phyloP scores from a whole-genome alignment of 2,113 vertebrate genomes.

The Sterna hirundo region DNA sequence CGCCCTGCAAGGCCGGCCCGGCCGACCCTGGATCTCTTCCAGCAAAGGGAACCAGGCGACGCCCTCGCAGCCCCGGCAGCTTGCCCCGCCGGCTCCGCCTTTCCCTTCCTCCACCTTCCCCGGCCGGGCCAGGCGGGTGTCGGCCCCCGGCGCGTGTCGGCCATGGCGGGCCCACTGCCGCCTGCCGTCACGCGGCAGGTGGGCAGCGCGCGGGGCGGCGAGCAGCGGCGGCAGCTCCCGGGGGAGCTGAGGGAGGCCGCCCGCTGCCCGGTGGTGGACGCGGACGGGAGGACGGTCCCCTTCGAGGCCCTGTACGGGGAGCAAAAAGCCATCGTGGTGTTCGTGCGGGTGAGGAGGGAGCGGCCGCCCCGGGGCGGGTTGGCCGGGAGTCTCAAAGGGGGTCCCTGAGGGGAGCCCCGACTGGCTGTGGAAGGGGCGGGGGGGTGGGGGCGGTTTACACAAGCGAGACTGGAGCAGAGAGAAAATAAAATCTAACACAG shows the following conservation, averaged over 20 bases:
- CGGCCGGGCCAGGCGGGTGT: no score
- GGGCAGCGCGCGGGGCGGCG: background rate
- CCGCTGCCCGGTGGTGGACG: conserved; percentile 75
- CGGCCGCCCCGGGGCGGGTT: no score
- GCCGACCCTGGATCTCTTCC: background rate
- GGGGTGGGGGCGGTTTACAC: fast-evolving
- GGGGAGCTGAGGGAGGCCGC: conserved; percentile 54
- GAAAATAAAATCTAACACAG: fast-evolving
- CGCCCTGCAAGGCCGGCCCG: no score
- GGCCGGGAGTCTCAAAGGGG: no score
- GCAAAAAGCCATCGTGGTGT: conserved; percentile 83
- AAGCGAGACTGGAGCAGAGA: background rate
- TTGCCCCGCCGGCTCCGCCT: background rate
- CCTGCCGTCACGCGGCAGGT: conserved; percentile 81
- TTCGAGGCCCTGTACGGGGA: conserved; percentile 81
- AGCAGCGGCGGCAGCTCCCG: background rate
- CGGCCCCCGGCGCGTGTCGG: no score
- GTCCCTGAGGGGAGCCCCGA: background rate
- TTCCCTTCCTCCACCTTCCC: background rate
- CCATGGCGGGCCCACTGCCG: conserved; percentile 36
- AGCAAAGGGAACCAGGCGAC: fast-evolving
- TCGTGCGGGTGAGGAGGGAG: conserved; percentile 85
- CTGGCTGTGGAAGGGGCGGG: fast-evolving
- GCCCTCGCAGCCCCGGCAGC: background rate
- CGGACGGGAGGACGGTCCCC: conserved; percentile 61